Evolutionary conservation across 2,113 vertebrate species (phyloP).

Genomic region (Calyptomena viridis): DNA sequence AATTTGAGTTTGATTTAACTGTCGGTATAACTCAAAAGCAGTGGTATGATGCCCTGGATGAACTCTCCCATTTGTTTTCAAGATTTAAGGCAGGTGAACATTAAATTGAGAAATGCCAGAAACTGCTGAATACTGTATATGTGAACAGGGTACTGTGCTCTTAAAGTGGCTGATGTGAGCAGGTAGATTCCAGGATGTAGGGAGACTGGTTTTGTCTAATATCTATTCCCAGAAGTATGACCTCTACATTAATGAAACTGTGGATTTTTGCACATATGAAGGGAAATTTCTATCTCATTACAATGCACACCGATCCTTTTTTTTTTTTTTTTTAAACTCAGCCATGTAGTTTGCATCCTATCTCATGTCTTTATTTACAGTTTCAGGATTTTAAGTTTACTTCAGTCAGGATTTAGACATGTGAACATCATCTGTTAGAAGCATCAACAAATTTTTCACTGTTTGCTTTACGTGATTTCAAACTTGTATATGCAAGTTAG

Average conservation of each 20-base stretch:
- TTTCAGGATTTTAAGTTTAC: not conserved
- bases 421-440: not conserved
- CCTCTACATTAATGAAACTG: slow-evolving; percentile 49
- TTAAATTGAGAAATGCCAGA: slow-evolving; percentile 49
- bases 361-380: not conserved
- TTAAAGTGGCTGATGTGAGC: slow-evolving; percentile 28
- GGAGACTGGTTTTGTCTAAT: slow-evolving; percentile 19
- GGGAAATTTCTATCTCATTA: slow-evolving; percentile 47
- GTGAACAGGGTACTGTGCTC: slow-evolving; percentile 53
- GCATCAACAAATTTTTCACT: not conserved
- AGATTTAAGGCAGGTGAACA: slow-evolving; percentile 42
- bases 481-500: not conserved
- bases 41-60: not conserved
- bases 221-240: slow-evolving; percentile 41
- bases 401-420: not conserved
- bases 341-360: not conserved
- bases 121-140: slow-evolving; percentile 10
- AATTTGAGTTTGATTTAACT: slow-evolving; percentile 17
- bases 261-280: slow-evolving; percentile 66
- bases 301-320: not conserved
- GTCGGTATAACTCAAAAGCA: slow-evolving; percentile 8
- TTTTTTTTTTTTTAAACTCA: not conserved
- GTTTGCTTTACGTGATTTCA: slow-evolving; percentile 31
- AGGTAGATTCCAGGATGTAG: slow-evolving; percentile 29
- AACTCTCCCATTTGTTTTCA: slow-evolving; percentile 45